Base-by-base conservation (phyloP, 2,888 invertebrate genomes). In the Petrolisthes cinctipes region DNA sequence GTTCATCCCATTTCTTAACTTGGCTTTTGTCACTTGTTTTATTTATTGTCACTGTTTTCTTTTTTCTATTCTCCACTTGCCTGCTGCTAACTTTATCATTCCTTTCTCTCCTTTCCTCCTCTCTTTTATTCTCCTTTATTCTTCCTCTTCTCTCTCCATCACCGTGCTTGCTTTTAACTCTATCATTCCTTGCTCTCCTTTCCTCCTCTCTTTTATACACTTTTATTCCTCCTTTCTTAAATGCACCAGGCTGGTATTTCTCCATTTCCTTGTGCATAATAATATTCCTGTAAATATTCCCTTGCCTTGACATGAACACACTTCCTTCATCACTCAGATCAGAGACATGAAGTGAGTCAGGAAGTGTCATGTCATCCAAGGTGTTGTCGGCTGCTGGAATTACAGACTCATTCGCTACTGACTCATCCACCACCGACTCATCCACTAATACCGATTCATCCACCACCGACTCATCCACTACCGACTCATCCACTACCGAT, bases 271-370 rank as follows among this genome's bases (percentile, higher is more conserved):
- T n/a, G 53, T 61, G 14, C 11, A 57, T 71, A 61, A 17, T 57
- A 75, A 61, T 82, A 51, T 53, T 11, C 57, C 37, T 68, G 23
- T 79, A 54, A 75, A 79, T 56, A n/a, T 85, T 78, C n/a, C 78
- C 9, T 9, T 68, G 61, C n/a, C n/a, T n/a, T n/a, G n/a, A n/a
- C n/a, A n/a, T n/a, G n/a, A n/a, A n/a, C n/a, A n/a, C n/a, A n/a
- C n/a, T 17, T 37, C 54, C 76, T 23, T 73, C 83, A 23, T 87
- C 80, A 23, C 37, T 37, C 37, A 87, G 73, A 53, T 87, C 87
- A 11, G 87, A 87, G 14, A 71, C 83, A 73, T 87, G 87, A 14
- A 83, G 73, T 4, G 87, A 87, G 57, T 87, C 87, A n/a, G 83
- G 83, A 5, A 83, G 57, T 5, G 87, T 87, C 51, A 87, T 20